Conservation (phyloP, 2,113 vertebrate genomes). For the Copsychus sechellarum region DNA sequence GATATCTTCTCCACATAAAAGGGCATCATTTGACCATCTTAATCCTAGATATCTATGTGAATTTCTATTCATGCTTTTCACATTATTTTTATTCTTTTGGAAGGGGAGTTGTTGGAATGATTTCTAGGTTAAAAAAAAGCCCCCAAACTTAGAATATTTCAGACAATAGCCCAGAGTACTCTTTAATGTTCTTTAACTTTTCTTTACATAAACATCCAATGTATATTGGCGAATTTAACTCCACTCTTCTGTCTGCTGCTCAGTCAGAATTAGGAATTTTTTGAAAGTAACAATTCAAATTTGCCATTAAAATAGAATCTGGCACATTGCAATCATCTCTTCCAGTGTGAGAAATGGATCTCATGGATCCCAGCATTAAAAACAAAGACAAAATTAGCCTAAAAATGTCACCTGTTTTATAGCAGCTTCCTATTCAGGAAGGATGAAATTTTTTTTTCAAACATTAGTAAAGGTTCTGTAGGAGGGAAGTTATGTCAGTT, state of each 20-base stretch:
- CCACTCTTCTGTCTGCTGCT: not conserved
- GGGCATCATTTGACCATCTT: not conserved
- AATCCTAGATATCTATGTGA: not conserved
- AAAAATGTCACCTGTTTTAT: not conserved
- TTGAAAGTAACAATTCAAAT: not conserved
- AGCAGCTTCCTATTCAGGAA: not conserved
- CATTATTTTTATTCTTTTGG: not conserved
- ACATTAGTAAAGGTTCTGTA: not conserved
- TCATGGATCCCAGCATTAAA: not conserved
- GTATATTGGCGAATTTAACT: not conserved
- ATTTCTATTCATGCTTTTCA: not conserved
- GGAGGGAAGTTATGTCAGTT: not conserved
- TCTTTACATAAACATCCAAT: not conserved
- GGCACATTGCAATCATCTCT: not conserved
- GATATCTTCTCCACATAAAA: not conserved
- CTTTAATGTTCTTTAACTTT: not conserved
- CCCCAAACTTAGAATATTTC: not conserved
- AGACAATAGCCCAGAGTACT: not conserved
- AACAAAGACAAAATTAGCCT: not conserved
- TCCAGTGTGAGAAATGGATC: not conserved
- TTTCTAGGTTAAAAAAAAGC: accelerated
- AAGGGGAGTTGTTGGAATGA: not conserved
- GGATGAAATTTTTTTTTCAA: not conserved
- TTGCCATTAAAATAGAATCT: not conserved
- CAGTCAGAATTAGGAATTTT: not conserved